phyloP scores from a whole-genome alignment of 2,888 invertebrate species.

The Erebia palarica region DNA sequence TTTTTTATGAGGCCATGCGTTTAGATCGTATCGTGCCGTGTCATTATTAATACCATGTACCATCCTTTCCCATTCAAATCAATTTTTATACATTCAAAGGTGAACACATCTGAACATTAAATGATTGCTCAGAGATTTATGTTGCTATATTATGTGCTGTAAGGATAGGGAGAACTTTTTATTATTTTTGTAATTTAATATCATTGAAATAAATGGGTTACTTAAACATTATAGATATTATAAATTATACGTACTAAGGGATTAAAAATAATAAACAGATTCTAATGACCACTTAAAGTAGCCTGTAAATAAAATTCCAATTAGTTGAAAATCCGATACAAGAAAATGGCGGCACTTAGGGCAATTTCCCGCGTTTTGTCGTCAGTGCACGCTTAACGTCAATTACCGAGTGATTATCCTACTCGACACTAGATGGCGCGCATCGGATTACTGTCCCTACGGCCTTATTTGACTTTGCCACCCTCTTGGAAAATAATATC shows the following conservation, averaged over 20 bases:
- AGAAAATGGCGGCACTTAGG: conserved; percentile 44
- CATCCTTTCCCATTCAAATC: too few relatives aligned
- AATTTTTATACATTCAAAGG: too few relatives aligned
- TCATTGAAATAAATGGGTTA: too few relatives aligned
- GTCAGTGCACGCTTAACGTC: conserved; percentile 58
- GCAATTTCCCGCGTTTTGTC: conserved; percentile 58
- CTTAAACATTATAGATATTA: too few relatives aligned
- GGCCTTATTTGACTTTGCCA: conserved; percentile 51
- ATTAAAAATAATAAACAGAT: conserved; percentile 5
- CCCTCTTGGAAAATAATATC: conserved; percentile 19
- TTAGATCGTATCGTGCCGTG: too few relatives aligned
- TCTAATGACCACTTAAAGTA: conserved; percentile 1
- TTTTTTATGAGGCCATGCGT: too few relatives aligned
- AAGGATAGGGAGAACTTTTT: too few relatives aligned
- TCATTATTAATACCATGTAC: too few relatives aligned
- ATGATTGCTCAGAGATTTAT: too few relatives aligned
- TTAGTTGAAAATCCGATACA: conserved; percentile 29
- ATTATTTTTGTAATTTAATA: too few relatives aligned
- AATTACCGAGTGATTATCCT: conserved; percentile 70
- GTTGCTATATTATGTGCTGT: too few relatives aligned
- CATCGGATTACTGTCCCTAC: conserved; percentile 60
- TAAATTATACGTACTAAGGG: neutral
- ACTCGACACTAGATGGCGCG: conserved; percentile 67
- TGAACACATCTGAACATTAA: too few relatives aligned
- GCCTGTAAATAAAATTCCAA: conserved; percentile 17